phyloP scores from a whole-genome alignment of 2,888 invertebrate species.

The Stratiomys singularior region DNA sequence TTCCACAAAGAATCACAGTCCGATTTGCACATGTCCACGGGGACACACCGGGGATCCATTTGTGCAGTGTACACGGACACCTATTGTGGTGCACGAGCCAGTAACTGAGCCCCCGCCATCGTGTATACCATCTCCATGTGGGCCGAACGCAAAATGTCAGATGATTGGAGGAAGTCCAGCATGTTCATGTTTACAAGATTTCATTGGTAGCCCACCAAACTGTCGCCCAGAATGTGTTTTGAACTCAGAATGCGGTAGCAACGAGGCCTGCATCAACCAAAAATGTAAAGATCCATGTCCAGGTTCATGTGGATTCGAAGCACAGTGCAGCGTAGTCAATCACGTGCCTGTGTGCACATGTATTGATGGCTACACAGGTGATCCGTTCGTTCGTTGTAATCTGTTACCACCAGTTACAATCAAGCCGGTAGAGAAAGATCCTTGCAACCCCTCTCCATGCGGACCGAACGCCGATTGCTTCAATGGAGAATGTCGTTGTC shows the following conservation, averaged over 20 bases:
- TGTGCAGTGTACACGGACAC: conserved; percentile 73
- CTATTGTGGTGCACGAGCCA: conserved; percentile 55
- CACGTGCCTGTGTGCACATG: conserved; percentile 86
- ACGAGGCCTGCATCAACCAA: conserved; percentile 80
- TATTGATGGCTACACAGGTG: conserved; percentile 78
- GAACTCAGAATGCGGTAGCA: conserved; percentile 82
- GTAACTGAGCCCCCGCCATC: conserved; percentile 76
- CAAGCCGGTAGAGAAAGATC: conserved; percentile 65
- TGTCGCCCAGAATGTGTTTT: conserved; percentile 84
- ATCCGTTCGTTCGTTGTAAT: conserved; percentile 80
- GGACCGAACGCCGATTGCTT: conserved; percentile 78
- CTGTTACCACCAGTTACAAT: conserved; percentile 67
- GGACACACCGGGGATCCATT: conserved; percentile 91
- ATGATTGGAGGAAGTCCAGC: conserved; percentile 77
- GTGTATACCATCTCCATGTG: conserved; percentile 85
- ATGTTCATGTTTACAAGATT: conserved; percentile 83
- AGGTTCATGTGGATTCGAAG: conserved; percentile 83
- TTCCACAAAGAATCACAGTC: conserved; percentile 84
- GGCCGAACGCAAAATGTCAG: conserved; percentile 84
- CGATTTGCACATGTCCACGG: conserved; percentile 85
- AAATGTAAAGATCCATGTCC: conserved; percentile 86
- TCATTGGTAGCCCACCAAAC: conserved; percentile 80
- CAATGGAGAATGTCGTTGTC: conserved; percentile 77
- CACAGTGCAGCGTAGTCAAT: conserved; percentile 80
- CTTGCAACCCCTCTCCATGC: conserved; percentile 79